Conservation (phyloP, 1,140 invertebrate genomes). For the Temnothorax longispinosus region DNA sequence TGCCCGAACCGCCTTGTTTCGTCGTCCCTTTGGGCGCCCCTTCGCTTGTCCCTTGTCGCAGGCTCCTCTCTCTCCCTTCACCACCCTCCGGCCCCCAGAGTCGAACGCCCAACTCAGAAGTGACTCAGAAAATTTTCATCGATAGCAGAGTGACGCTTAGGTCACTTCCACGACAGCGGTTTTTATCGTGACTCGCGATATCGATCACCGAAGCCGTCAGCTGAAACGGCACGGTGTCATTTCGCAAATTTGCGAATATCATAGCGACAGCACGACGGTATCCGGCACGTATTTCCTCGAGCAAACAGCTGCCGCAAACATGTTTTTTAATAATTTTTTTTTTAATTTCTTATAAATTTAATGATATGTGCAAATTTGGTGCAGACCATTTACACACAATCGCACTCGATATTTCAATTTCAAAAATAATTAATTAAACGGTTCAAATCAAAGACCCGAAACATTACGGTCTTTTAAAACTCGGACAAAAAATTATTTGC, state of each 20-base stretch:
- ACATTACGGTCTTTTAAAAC: background rate
- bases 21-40: constrained; percentile 53
- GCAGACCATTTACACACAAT: background rate
- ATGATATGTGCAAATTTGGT: background rate
- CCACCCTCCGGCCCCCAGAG: background rate
- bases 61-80: background rate
- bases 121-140: constrained; percentile 59
- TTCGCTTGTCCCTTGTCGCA: constrained; percentile 30
- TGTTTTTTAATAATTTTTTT: background rate
- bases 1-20: constrained; percentile 67
- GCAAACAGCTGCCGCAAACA: background rate
- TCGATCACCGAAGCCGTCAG: constrained; percentile 49
- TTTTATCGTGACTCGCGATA: constrained; percentile 52
- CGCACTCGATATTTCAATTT: background rate
- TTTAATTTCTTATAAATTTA: constrained; percentile 13
- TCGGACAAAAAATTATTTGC: background rate
- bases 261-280: background rate
- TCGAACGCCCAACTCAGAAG: constrained; percentile 23
- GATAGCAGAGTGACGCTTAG: constrained; percentile 24
- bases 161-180: constrained; percentile 36
- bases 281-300: background rate
- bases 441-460: background rate
- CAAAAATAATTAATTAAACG: constrained; percentile 32
- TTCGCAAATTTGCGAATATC: constrained; percentile 35
- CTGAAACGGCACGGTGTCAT: background rate